These are phyloP conservation scores for Aurelia coerulea DNA, from an alignment of 30 jellyfish, hydroid and myxozoan species.

Conservation along the genomic window DNA sequence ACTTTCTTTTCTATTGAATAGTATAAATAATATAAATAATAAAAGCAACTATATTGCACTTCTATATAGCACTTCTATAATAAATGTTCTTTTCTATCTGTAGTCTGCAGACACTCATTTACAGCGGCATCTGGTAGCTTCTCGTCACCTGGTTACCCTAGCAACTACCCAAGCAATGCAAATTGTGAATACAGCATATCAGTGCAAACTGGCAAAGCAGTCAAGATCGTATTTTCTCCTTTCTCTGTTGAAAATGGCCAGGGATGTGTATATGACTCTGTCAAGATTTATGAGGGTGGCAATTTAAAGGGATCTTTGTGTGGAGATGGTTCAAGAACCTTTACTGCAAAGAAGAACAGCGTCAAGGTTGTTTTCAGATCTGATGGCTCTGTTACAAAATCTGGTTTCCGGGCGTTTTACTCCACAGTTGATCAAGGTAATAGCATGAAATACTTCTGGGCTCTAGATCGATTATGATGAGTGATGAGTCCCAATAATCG, in stretches of 20 bases:
- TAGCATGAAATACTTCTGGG: too few relatives aligned
- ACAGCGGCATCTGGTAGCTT: constrained; percentile 10
- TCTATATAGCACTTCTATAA: too few relatives aligned
- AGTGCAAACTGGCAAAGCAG: constrained; percentile 1
- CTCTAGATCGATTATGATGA: too few relatives aligned
- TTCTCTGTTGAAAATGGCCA: background rate
- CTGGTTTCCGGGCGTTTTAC: background rate
- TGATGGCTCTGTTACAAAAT: constrained; percentile 1
- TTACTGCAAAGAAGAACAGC: background rate
- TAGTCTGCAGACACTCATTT: constrained; percentile 9
- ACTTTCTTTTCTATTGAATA: too few relatives aligned
- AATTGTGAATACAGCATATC: background rate
- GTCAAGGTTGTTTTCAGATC: background rate
- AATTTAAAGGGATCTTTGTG: too few relatives aligned
- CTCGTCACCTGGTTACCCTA: background rate
- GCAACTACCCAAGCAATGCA: constrained; percentile 3
- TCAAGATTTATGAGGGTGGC: background rate
- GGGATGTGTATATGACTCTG: background rate
- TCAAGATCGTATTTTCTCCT: background rate
- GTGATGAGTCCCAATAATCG: too few relatives aligned
- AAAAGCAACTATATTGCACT: too few relatives aligned
- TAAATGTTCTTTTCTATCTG: background rate
- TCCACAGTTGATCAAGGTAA: background rate
- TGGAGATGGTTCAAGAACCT: background rate
- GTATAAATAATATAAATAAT: too few relatives aligned